Evolutionary conservation across 2,797 vertebrate genomes (phyloP).

Genomic region (Myotis daubentonii): DNA sequence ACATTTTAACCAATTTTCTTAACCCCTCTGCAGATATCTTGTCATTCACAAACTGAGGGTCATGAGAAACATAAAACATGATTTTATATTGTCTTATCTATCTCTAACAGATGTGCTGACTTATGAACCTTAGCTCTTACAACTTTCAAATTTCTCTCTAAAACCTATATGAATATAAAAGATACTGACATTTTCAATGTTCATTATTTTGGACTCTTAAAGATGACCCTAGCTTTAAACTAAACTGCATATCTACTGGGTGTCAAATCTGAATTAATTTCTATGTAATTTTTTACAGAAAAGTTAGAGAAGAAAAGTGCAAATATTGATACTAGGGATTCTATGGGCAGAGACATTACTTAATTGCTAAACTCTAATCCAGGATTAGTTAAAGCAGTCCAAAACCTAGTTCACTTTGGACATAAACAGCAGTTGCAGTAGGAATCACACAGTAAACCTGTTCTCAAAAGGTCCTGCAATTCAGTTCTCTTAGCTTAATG

Average conservation of each 20-base stretch:
- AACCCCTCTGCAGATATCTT: background rate
- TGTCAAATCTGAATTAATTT: background rate
- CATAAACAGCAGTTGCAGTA: constrained; percentile 22
- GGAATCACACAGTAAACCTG: background rate
- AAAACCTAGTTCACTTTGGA: background rate
- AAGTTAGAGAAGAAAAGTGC: background rate
- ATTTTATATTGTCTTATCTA: background rate
- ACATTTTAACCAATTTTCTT: constrained; percentile 12
- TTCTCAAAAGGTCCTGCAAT: constrained; percentile 24
- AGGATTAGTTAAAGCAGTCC: background rate
- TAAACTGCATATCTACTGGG: background rate
- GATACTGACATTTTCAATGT: background rate
- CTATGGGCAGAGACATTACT: background rate
- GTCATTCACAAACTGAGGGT: background rate
- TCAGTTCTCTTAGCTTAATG: constrained; percentile 51
- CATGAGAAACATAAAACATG: background rate
- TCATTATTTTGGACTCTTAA: background rate
- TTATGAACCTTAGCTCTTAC: background rate
- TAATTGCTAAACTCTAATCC: background rate
- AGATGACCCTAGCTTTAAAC: background rate
- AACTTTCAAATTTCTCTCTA: background rate
- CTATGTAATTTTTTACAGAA: background rate
- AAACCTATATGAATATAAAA: background rate
- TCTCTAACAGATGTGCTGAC: background rate
- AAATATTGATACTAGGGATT: background rate